phyloP scores from a whole-genome alignment of 37 sponge, comb jelly and placozoan genomes.

The Sycon ciliatum region DNA sequence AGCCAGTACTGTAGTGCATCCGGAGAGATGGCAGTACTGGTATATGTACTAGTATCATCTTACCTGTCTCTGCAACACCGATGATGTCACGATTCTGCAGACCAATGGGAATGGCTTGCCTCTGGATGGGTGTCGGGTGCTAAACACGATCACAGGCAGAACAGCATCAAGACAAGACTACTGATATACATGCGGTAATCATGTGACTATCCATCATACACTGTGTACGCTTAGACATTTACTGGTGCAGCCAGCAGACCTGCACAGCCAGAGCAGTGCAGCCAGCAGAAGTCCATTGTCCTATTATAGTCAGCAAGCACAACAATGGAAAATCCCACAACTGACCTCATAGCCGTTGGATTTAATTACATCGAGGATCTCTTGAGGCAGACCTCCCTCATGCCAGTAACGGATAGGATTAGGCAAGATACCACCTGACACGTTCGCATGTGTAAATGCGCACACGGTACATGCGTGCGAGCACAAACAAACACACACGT shows the following conservation, averaged over 20 bases:
- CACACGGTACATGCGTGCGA: too few relatives aligned
- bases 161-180: background rate
- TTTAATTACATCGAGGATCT: constrained; percentile 66
- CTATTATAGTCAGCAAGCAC: background rate
- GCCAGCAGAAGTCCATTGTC: background rate
- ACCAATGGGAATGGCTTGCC: constrained; percentile 94
- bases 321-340: too few relatives aligned
- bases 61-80: constrained; percentile 96
- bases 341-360: constrained; percentile 65
- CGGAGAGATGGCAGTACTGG: too few relatives aligned
- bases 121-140: constrained; percentile 94
- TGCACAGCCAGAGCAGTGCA: too few relatives aligned
- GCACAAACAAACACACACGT: too few relatives aligned
- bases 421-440: constrained; percentile 72
- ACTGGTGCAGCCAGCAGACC: too few relatives aligned
- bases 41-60: too few relatives aligned
- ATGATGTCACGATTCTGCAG: constrained; percentile 95
- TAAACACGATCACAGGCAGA: background rate
- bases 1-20: too few relatives aligned
- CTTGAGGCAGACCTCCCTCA: constrained; percentile 56
- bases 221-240: too few relatives aligned
- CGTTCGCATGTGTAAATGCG: too few relatives aligned
- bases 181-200: too few relatives aligned
- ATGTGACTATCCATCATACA: too few relatives aligned
- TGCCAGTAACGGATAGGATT: constrained; percentile 75